Conservation (phyloP, 2,888 invertebrate genomes). For the Orchesellides sinensis region DNA sequence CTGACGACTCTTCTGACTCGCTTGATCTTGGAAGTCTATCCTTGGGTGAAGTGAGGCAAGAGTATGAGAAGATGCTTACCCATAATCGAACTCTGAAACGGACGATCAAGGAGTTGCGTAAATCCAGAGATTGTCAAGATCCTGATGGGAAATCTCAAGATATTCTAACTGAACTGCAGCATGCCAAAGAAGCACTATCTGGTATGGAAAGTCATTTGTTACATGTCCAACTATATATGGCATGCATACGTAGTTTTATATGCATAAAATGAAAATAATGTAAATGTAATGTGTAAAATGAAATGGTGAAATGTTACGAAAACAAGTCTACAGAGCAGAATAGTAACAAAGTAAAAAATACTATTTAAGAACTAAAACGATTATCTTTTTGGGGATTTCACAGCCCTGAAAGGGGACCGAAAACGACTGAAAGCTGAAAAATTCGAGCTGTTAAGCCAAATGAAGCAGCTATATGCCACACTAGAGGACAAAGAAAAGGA, state of each 20-base stretch:
- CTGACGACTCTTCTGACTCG: constrained; percentile 63
- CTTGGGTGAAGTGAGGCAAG: constrained; percentile 67
- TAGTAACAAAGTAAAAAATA: too few relatives aligned
- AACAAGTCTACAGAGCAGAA: too few relatives aligned
- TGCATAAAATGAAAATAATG: not conserved
- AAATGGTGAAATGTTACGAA: not conserved
- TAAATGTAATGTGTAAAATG: not conserved
- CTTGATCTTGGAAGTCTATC: constrained; percentile 70
- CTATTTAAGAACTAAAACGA: constrained; percentile 18
- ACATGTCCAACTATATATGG: not conserved
- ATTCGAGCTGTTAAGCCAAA: constrained; percentile 93
- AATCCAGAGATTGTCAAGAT: constrained; percentile 82
- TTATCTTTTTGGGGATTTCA: constrained; percentile 25
- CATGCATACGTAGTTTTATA: too few relatives aligned
- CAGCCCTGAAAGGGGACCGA: constrained; percentile 90
- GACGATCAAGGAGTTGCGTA: constrained; percentile 79
- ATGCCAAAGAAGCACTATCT: constrained; percentile 87
- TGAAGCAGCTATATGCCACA: constrained; percentile 95
- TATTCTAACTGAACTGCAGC: constrained; percentile 85
- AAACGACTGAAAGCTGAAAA: constrained; percentile 95
- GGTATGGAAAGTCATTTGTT: constrained; percentile 76
- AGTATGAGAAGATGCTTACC: constrained; percentile 75
- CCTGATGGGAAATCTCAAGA: constrained; percentile 76
- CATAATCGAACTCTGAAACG: constrained; percentile 76
- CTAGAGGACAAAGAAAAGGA: constrained; percentile 97